Evolutionary conservation across 1,140 invertebrate species (phyloP).

Genomic region (Mercenaria mercenaria): DNA sequence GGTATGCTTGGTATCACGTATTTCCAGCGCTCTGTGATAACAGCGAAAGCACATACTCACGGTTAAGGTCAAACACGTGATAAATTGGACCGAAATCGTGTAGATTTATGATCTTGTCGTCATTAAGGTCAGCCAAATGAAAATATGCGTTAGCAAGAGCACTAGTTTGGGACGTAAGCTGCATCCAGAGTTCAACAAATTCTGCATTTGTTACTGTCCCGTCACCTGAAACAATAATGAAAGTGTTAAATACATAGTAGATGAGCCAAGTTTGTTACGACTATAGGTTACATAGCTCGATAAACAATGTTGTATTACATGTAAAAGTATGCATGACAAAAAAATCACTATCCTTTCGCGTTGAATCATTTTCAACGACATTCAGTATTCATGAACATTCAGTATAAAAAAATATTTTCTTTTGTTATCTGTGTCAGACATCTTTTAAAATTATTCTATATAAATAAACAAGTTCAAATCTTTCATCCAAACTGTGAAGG

Average conservation of each 20-base stretch:
- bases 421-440: no score
- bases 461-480: no score
- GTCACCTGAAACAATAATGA: conserved; percentile 66
- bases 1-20: no score
- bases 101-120: conserved; percentile 72
- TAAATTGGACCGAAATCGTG: conserved; percentile 71
- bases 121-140: conserved; percentile 75
- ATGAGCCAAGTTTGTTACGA: neutral
- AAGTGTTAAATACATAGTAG: neutral
- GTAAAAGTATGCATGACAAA: no score
- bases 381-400: no score
- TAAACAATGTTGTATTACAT: neutral
- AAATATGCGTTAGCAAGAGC: conserved; percentile 77
- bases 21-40: no score
- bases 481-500: no score
- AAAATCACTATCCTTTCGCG: no score
- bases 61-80: conserved; percentile 74
- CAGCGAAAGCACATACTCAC: no score
- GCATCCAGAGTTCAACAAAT: conserved; percentile 73
- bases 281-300: neutral
- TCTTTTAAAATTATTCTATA: no score
- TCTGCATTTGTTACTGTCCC: conserved; percentile 71
- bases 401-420: no score
- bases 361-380: no score
- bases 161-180: conserved; percentile 70